Base-by-base conservation (phyloP, 2,113 vertebrate species). In the Oenanthe melanoleuca region DNA sequence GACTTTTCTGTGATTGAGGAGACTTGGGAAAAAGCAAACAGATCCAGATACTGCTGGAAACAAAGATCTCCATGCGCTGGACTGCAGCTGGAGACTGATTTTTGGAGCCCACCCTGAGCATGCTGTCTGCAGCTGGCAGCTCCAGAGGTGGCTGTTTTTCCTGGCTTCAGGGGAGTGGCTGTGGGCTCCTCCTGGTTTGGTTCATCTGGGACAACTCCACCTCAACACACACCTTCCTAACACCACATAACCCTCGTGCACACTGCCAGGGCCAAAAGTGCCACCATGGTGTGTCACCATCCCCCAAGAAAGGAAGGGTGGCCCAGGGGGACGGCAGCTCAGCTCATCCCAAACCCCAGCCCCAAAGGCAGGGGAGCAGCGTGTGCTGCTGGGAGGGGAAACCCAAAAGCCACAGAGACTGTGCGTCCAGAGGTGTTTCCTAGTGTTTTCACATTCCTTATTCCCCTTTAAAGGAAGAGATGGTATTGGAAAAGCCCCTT, bases 401-500 rank as follows among this genome's bases (percentile, higher is more conserved):
- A 97, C 95, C 96, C 97, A 96, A 97, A 97, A 97, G 95, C 97
- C 96, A 97, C 96, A 96, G 92, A 95, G 81, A 88, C 90, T 70
- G 52, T 45, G 72, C 56, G 12, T 92, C 93, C 86, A 91, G 96
- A 97, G 79, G 69, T 96, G 92, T 95, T 95, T 95, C 97, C 96
- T 97, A 93, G 75, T 38, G 93, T 96, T 97, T 97, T 91, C 83
- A 20, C 80, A 97, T 94, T 94, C 96, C 96, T 98, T 98, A 99
- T 99, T 99, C 98, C 99, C 99, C 99, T 99, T 98, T 99, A 99
- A 98, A 99, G 98, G 98, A 99, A 98, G 97, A 98, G 97, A 98
- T 98, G 99, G 98, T 99, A 99, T 98, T 99, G 97, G 96, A 93
- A 96, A 98, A 98, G 98, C 98, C 98, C 98, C 99, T 97, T 98